Conservation (phyloP, 2,113 vertebrate species). For the Bothrops jararaca region DNA sequence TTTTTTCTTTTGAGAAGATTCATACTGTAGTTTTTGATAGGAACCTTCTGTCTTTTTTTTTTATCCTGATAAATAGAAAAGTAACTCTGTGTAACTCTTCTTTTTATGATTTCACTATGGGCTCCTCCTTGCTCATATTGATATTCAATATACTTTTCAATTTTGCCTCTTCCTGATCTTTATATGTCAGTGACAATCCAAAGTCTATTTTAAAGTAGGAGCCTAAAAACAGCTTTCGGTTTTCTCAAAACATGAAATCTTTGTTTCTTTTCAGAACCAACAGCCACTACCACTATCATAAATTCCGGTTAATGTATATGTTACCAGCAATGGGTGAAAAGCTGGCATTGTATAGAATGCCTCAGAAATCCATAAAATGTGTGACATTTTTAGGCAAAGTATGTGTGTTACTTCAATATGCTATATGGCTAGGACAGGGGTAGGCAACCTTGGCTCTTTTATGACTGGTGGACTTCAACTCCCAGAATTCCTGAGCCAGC, state of each 20-base stretch:
- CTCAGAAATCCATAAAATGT: too few relatives aligned
- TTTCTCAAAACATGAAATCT: neutral
- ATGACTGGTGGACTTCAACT: too few relatives aligned
- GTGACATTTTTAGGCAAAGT: too few relatives aligned
- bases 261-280: too few relatives aligned
- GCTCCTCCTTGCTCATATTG: neutral
- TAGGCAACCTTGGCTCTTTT: too few relatives aligned
- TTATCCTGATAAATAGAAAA: neutral
- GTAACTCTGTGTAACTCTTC: neutral
- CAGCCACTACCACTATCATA: too few relatives aligned
- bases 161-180: neutral
- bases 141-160: neutral
- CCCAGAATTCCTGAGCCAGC: too few relatives aligned
- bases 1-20: fast-evolving
- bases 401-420: too few relatives aligned
- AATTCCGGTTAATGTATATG: neutral
- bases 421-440: too few relatives aligned
- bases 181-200: neutral
- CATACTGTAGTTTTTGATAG: neutral
- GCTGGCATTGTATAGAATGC: too few relatives aligned
- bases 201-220: neutral
- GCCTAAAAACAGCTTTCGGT: neutral
- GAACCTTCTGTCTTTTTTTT: neutral
- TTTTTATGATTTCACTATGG: neutral
- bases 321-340: too few relatives aligned